Evolutionary conservation across 2,888 invertebrate genomes (phyloP).

Genomic region (Drosophila imparisetae): DNA sequence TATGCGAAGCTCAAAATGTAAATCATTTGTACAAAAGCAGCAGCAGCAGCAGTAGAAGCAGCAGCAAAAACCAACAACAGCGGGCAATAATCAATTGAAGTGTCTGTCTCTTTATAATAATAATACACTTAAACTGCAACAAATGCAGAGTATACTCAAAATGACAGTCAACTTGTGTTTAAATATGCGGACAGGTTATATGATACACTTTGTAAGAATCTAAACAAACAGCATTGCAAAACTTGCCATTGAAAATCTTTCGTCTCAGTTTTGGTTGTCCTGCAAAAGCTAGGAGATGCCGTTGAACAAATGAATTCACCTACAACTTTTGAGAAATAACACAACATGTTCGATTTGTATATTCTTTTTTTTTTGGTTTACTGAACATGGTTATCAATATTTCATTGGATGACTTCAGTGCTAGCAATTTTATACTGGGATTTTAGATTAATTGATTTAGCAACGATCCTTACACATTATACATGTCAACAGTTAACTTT

Average conservation of each 20-base stretch:
- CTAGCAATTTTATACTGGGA: neutral
- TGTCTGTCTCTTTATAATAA: conserved; percentile 63
- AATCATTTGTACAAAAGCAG: conserved; percentile 65
- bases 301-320: neutral
- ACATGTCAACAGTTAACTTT: neutral
- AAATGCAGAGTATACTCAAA: neutral
- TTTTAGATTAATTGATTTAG: neutral
- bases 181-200: neutral
- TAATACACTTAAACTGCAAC: conserved; percentile 29
- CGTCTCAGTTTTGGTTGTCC: neutral
- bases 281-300: no score
- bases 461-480: neutral
- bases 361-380: neutral
- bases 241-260: neutral
- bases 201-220: neutral
- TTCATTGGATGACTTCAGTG: neutral
- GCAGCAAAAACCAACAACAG: conserved; percentile 43
- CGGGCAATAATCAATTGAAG: conserved; percentile 76
- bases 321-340: neutral
- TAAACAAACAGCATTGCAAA: neutral
- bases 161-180: neutral
- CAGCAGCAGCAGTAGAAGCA: conserved; percentile 28
- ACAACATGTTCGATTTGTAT: neutral
- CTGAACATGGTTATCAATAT: neutral
- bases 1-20: conserved; percentile 64